These are phyloP conservation scores for Torymus auratus DNA, from an alignment of 2,888 invertebrate species.

Conservation along the genomic window DNA sequence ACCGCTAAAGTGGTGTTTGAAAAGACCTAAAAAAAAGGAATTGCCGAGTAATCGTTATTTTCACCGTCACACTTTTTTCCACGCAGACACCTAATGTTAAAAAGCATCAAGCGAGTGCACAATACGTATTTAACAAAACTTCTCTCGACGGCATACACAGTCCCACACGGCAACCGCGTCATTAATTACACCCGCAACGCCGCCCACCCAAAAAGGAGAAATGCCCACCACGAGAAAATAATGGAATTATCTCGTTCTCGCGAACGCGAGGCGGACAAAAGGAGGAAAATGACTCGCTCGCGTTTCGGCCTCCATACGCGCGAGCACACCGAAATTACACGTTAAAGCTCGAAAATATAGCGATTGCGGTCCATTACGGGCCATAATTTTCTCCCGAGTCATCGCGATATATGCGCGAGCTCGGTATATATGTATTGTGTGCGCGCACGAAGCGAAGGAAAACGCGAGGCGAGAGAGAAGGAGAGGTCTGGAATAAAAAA, in stretches of 20 bases:
- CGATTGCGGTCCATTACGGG: constrained; percentile 50
- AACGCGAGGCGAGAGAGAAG: constrained; percentile 2
- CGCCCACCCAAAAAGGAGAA: neutral
- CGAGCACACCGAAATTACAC: constrained; percentile 47
- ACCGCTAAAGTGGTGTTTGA: no score
- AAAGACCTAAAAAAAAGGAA: no score
- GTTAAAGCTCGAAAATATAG: constrained; percentile 41
- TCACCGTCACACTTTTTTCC: no score
- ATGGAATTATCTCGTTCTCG: constrained; percentile 45
- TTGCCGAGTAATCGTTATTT: no score
- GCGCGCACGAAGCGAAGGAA: no score
- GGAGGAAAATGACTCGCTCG: constrained; percentile 47
- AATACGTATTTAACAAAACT: no score
- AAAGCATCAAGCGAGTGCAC: no score
- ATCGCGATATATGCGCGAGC: constrained; percentile 41
- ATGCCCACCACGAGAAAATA: constrained; percentile 31
- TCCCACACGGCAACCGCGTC: neutral
- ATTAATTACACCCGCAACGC: neutral
- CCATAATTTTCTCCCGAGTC: constrained; percentile 49
- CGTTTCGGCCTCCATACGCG: constrained; percentile 5
- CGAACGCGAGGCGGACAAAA: constrained; percentile 13
- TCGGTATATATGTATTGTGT: no score
- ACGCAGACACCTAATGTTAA: no score
- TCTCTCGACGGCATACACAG: no score
- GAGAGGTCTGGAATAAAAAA: constrained; percentile 25